Percentiles rank a stretch among this genome's conserved stretches.
Conservation (phyloP, 1,140 invertebrate species). For the Goniozus legneri region DNA sequence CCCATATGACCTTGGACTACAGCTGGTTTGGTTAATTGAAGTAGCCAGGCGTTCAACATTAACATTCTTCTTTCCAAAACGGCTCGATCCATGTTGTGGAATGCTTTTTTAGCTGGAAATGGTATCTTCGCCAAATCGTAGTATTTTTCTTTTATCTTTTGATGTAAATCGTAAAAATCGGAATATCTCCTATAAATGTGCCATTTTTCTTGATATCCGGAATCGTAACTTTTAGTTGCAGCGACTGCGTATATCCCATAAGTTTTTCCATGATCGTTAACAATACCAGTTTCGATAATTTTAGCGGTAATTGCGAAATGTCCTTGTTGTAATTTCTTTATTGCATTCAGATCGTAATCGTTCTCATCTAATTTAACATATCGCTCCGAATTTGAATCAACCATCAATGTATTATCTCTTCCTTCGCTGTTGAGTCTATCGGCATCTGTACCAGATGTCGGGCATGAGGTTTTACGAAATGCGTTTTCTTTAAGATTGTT, state of each 20-base stretch:
- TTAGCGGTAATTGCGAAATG: conserved; percentile 61
- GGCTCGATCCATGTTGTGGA: conserved; percentile 85
- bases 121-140: conserved; percentile 73
- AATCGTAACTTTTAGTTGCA: conserved; percentile 66
- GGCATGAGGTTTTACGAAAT: conserved; percentile 14
- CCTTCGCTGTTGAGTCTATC: conserved; percentile 28
- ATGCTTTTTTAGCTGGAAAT: conserved; percentile 91
- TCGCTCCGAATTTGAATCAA: conserved; percentile 36
- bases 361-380: conserved; percentile 37
- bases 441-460: conserved; percentile 16
- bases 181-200: conserved; percentile 82
- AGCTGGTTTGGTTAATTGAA: conserved; percentile 63
- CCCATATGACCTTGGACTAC: conserved; percentile 64
- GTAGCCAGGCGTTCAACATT: conserved; percentile 81
- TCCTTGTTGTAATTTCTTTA: conserved; percentile 59
- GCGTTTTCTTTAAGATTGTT: conserved; percentile 16
- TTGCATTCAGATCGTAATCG: conserved; percentile 41
- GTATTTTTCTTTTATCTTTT: conserved; percentile 77
- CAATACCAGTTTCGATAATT: conserved; percentile 73
- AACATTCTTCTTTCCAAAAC: conserved; percentile 85
- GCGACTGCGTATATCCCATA: conserved; percentile 89
- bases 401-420: conserved; percentile 32
- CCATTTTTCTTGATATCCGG: conserved; percentile 70
- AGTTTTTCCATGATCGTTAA: conserved; percentile 74
- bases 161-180: conserved; percentile 86